Evolutionary conservation across 2,113 vertebrate genomes (phyloP), one percentile per base, ranked within the genome.

Genomic region (Anas platyrhynchos): DNA sequence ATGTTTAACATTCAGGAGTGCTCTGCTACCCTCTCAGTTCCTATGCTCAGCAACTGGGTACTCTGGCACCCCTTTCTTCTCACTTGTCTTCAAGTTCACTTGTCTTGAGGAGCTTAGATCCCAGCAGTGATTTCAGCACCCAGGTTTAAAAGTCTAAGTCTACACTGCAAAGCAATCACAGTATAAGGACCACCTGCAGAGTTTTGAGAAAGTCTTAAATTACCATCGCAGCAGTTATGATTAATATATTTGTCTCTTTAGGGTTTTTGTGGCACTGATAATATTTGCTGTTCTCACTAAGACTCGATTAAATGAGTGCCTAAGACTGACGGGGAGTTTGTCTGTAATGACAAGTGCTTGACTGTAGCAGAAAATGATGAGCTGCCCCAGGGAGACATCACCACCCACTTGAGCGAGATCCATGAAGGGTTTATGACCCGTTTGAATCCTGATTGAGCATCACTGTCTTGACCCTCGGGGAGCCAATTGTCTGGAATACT

Each of bases 401-500:
- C 94, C 97, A 98, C 97, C 97, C 97, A 98, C 98, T 98, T 97
- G 97, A 98, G 97, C 82, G 91, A 98, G 97, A 98, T 98, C 97
- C 97, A 96, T 95, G 97, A 97, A 98, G 97, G 95, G 96, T 98
- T 98, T 98, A 98, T 98, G 98, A 98, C 98, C 98, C 92, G 68
- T 98, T 98, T 98, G 98, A 98, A 98, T 98, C 98, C 97, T 98
- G 97, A 98, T 97, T 31, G 95, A 98, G 97, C 97, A 95, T 97
- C 91, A 86, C 97, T 98, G 97, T 97, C 97, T 96, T 98, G 97
- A 98, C 98, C 97, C 98, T 96, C 93, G 16, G 97, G 97, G 98
- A 98, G 96, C 97, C 96, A 98, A 97, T 97, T 98, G 98, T 98
- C 97, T 98, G 97, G 96, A 98, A 97, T 98, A 93, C 97, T 98